These are phyloP conservation scores for Megalops cyprinoides DNA, from an alignment of 2,797 vertebrate species.

Conservation along the genomic window DNA sequence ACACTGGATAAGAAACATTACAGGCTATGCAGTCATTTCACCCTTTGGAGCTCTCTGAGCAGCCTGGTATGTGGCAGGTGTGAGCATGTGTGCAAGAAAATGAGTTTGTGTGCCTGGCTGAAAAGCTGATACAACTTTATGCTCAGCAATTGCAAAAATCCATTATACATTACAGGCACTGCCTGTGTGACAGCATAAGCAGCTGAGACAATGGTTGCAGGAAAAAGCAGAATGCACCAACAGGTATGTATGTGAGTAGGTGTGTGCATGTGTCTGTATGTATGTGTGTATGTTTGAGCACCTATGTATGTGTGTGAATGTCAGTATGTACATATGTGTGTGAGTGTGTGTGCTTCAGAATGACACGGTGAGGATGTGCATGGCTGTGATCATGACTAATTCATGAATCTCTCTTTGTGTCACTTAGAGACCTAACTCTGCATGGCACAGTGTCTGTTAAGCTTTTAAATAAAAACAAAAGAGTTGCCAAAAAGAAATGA, in stretches of 20 bases:
- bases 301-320: not conserved
- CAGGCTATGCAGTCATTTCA: no score
- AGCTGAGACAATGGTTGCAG: no score
- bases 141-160: no score
- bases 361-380: not conserved
- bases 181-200: no score
- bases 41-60: no score
- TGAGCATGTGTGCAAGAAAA: not conserved
- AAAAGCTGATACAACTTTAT: no score
- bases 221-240: no score
- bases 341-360: not conserved
- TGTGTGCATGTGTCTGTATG: not conserved
- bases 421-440: not conserved
- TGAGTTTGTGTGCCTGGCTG: not conserved
- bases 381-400: conserved; percentile 18
- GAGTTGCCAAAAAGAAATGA: no score
- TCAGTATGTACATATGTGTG: not conserved
- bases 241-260: no score
- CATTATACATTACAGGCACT: no score
- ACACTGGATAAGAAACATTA: not conserved
- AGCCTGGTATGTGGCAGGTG: no score
- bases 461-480: no score
- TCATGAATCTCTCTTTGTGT: conserved; percentile 1
- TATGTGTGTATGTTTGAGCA: not conserved
- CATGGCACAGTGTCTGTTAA: not conserved